A percentile compares a stretch with the other conserved stretches of the same genome.
Evolutionary conservation across 1,140 invertebrate species (phyloP).

Genomic region (Diabrotica undecimpunctata): DNA sequence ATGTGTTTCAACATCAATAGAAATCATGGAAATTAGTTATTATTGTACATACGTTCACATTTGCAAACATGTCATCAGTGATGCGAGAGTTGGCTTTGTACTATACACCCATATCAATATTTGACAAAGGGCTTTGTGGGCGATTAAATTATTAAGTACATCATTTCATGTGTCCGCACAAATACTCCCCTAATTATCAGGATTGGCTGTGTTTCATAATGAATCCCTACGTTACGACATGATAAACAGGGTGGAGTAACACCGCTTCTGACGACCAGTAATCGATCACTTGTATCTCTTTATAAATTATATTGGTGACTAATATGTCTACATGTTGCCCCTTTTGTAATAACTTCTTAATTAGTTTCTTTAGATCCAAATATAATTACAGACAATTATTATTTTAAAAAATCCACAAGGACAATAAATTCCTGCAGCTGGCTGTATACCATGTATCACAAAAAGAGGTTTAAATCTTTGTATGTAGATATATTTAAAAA

Average conservation of each 20-base stretch:
- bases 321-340: no score
- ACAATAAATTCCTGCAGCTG: no score
- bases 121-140: conserved; percentile 30
- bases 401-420: no score
- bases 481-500: no score
- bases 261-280: no score
- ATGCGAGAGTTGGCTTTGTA: conserved; percentile 23
- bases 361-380: no score
- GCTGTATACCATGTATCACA: no score
- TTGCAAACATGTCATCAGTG: conserved; percentile 26
- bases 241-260: background rate
- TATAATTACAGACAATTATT: no score
- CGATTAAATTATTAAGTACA: conserved; percentile 26
- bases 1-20: conserved; percentile 30
- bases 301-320: no score
- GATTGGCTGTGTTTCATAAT: background rate
- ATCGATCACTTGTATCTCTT: no score
- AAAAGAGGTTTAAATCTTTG: no score
- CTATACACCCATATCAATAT: conserved; percentile 27
- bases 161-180: conserved; percentile 11
- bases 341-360: no score
- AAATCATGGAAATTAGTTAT: conserved; percentile 36
- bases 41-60: conserved; percentile 29
- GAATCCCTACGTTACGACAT: background rate
- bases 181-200: conserved; percentile 12